Conservation (phyloP, 2,797 vertebrate genomes). For the Sebastes minor region DNA sequence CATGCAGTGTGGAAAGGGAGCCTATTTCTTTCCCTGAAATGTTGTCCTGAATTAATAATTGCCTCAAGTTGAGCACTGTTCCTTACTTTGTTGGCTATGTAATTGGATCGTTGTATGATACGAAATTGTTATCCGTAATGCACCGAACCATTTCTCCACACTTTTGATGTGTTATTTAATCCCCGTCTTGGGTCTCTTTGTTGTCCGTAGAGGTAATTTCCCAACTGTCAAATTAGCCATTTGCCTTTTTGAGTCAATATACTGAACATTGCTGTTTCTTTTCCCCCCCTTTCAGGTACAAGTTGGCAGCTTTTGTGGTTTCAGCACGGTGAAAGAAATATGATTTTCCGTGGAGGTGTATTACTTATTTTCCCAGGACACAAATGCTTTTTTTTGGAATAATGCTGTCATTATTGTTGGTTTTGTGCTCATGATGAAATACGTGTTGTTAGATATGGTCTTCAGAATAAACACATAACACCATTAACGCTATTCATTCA, state of each 20-base stretch:
- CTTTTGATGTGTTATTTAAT: constrained; percentile 11
- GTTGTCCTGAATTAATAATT: constrained; percentile 25
- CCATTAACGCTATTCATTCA: constrained; percentile 6
- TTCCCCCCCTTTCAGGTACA: neutral
- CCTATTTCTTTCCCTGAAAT: neutral
- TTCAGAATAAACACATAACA: neutral
- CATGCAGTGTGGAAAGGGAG: neutral
- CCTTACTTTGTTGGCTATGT: constrained; percentile 7
- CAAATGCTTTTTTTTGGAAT: neutral
- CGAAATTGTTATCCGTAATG: constrained; percentile 13
- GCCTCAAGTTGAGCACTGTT: neutral
- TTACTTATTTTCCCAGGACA: neutral
- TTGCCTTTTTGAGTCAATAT: neutral
- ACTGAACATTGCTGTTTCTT: neutral
- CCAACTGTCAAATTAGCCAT: constrained; percentile 25
- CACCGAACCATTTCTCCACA: neutral
- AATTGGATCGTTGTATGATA: constrained; percentile 19
- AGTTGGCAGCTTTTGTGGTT: constrained; percentile 12
- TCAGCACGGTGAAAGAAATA: neutral
- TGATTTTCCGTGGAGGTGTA: neutral
- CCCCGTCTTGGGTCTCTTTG: constrained; percentile 2
- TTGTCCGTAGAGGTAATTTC: constrained; percentile 21
- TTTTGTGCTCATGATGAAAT: constrained; percentile 6
- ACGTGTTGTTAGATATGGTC: neutral
- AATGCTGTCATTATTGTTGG: neutral